Conservation (phyloP, 2,113 vertebrate species). For the Centropus bengalensis region DNA sequence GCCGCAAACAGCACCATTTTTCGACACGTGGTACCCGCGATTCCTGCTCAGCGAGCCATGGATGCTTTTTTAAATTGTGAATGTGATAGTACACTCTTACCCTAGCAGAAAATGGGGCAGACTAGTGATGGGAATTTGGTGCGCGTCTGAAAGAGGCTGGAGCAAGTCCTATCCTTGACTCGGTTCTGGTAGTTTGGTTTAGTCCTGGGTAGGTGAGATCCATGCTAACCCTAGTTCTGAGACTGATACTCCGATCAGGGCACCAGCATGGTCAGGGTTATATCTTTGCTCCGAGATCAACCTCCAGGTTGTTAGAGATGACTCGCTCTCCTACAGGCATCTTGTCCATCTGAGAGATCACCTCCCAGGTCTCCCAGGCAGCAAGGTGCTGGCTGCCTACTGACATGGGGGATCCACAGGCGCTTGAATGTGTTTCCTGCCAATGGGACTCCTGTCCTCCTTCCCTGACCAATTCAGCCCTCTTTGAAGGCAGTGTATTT, state of each 20-base stretch:
- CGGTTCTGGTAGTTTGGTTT: rapidly evolving
- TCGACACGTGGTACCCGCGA: neutral
- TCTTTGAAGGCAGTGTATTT: rapidly evolving
- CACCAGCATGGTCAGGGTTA: rapidly evolving
- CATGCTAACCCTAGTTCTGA: rapidly evolving
- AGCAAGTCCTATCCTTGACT: neutral
- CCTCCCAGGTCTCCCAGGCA: rapidly evolving
- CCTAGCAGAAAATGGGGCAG: neutral
- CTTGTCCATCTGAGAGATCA: rapidly evolving
- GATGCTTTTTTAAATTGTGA: neutral
- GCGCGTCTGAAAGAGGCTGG: neutral
- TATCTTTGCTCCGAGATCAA: rapidly evolving
- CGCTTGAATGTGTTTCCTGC: rapidly evolving
- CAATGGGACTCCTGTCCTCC: neutral
- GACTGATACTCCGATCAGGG: rapidly evolving
- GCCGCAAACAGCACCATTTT: neutral
- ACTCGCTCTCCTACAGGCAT: neutral
- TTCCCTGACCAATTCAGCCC: neutral
- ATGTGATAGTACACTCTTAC: neutral
- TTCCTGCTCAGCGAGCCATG: neutral
- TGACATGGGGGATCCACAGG: rapidly evolving
- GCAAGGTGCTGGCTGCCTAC: rapidly evolving
- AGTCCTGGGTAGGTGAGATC: neutral
- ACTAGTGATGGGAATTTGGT: neutral
- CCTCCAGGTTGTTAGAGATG: neutral